Evolutionary conservation across 2,797 vertebrate species (phyloP).

Genomic region (Ficedula albicollis): DNA sequence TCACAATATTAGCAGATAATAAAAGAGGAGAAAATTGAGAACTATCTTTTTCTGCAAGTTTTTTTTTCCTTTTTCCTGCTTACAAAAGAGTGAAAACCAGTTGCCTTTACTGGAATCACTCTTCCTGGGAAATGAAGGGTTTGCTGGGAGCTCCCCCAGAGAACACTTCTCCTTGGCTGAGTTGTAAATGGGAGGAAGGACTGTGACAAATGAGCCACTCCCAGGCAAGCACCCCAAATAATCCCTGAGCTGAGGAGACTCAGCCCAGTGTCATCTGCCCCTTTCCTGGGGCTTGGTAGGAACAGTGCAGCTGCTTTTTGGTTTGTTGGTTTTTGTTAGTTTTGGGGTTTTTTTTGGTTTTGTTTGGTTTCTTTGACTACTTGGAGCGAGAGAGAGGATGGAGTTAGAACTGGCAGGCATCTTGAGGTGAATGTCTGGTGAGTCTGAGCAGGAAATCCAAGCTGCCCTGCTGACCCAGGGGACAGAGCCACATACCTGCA

Average conservation of each 20-base stretch:
- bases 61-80: background rate
- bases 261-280: background rate
- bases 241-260: background rate
- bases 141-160: background rate
- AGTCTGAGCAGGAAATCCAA: background rate
- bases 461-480: background rate
- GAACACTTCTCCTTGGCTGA: background rate
- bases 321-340: background rate
- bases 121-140: background rate
- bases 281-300: background rate
- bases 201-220: background rate
- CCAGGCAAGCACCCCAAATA: accelerated
- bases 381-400: background rate
- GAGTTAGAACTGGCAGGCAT: background rate
- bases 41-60: background rate
- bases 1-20: background rate
- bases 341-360: background rate
- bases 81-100: background rate
- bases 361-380: background rate
- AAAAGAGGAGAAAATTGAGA: background rate
- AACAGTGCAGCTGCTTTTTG: background rate
- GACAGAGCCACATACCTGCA: accelerated
- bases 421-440: background rate
- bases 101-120: background rate
- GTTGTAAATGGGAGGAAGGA: background rate